Base-by-base conservation (phyloP, 1,140 invertebrate genomes). In the Cecropterus lyciades region DNA sequence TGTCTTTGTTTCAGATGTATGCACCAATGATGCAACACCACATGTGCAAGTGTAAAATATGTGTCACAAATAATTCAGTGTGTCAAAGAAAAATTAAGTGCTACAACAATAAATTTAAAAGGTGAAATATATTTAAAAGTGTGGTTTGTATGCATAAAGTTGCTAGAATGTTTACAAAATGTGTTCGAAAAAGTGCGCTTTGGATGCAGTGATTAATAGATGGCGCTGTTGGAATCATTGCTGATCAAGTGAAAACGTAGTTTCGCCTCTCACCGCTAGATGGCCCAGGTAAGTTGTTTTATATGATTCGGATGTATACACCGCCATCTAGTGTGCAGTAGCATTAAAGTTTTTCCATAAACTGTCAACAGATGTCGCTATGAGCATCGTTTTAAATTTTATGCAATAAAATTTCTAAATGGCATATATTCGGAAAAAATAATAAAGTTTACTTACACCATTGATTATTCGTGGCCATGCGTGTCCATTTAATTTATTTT, bases 121-220 rank as follows among this genome's bases (percentile, higher is more conserved):
- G 69, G 77, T 84, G 80, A 84, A 72, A 75, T 69, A 45, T 71
- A 33, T 33, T 69, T 67, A 65, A 69, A 65, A 66, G 55, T 79
- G 79, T 77, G 70, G 15, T 60, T 70, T 72, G 70, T 67, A 64
- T 13, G 53, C 15, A 40, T 56, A 43, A 37, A 37, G 55, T 43
- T 10, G 11, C 24, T 69, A 30, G 37, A 55, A 46, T 24, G 20
- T 65, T 53, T 53, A 49, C 4, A 20, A 68, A 69, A 65, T 76
- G 83, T 83, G 76, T 70, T 76, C 77, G 42, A 68, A 78, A 80
- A 78, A 77, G 83, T 87, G 87, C 77, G 72, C 74, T 79, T 88
- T 91, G 88, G 88, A 91, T 91, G 88, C 88, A 91, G 88, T 91
- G 88, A 70, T 86, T 49, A 64, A 76, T 77, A 91, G 86, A 84